Conservation (phyloP, 2,113 vertebrate genomes). For the Oryzias woworae region DNA sequence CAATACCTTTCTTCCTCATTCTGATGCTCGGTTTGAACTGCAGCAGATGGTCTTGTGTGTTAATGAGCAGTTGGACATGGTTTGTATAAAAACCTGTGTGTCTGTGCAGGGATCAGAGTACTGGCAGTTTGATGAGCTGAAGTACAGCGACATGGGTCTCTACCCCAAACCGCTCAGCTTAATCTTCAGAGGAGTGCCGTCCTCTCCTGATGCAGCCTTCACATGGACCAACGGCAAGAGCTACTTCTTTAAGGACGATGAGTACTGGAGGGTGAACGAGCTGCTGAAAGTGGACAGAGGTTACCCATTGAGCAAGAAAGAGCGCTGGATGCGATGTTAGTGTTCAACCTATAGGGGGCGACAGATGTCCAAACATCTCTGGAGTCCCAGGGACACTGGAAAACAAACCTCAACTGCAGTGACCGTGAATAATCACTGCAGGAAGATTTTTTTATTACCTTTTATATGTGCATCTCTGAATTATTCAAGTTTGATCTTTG, state of each 20-base stretch:
- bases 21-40: too few species aligned
- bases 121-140: conserved; percentile 88
- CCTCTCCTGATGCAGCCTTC: conserved; percentile 77
- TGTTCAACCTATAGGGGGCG: conserved; percentile 48
- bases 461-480: conserved; percentile 16
- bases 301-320: conserved; percentile 79
- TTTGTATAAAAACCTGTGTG: not conserved
- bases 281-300: conserved; percentile 78
- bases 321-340: conserved; percentile 84
- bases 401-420: conserved; percentile 6
- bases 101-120: conserved; percentile 69
- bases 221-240: conserved; percentile 84
- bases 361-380: conserved; percentile 13
- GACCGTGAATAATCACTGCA: not conserved
- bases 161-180: conserved; percentile 81
- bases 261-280: conserved; percentile 83
- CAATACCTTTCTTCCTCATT: too few species aligned
- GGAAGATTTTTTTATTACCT: conserved; percentile 3
- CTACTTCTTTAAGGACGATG: conserved; percentile 85
- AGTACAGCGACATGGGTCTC: conserved; percentile 65
- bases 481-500: conserved; percentile 29
- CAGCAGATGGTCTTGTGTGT: too few species aligned
- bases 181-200: conserved; percentile 79
- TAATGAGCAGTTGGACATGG: too few species aligned
- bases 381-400: conserved; percentile 15